Conservation (phyloP, 2,797 vertebrate genomes). For the Echeneis naucrates region DNA sequence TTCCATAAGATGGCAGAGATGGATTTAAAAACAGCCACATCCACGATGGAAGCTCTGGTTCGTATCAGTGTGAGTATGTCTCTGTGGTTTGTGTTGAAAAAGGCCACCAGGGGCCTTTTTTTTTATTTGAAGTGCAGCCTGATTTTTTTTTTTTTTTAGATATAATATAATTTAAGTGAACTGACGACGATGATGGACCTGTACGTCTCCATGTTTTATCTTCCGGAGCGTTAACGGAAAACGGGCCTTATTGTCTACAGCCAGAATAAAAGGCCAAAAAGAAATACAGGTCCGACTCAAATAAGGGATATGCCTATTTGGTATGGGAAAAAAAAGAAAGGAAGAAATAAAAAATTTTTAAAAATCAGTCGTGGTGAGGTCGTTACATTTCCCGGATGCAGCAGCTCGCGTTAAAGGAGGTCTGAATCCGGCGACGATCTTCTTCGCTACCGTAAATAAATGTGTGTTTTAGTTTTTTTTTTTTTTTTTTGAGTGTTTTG, state of each 20-base stretch:
- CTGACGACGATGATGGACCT: not conserved
- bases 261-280: not conserved
- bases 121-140: not conserved
- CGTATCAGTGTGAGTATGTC: conserved; percentile 89
- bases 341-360: too few relatives aligned
- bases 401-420: conserved; percentile 9
- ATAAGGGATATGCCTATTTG: not conserved
- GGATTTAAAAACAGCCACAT: conserved; percentile 87
- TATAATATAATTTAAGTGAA: not conserved
- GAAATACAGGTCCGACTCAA: not conserved
- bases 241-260: conserved; percentile 10
- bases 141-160: not conserved
- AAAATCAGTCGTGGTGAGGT: not conserved
- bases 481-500: not conserved
- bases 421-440: not conserved
- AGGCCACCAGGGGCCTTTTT: too few relatives aligned
- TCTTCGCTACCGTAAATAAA: not conserved
- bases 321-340: too few relatives aligned
- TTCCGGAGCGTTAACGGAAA: not conserved
- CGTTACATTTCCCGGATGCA: not conserved
- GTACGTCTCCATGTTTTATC: conserved; percentile 22
- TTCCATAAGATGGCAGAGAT: conserved; percentile 85
- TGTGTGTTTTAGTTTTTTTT: too few relatives aligned
- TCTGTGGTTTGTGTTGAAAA: not conserved
- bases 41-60: conserved; percentile 91